Evolutionary conservation across 2,113 vertebrate genomes (phyloP), one percentile per base, ranked within the genome.

Genomic region (Trinectes maculatus): DNA sequence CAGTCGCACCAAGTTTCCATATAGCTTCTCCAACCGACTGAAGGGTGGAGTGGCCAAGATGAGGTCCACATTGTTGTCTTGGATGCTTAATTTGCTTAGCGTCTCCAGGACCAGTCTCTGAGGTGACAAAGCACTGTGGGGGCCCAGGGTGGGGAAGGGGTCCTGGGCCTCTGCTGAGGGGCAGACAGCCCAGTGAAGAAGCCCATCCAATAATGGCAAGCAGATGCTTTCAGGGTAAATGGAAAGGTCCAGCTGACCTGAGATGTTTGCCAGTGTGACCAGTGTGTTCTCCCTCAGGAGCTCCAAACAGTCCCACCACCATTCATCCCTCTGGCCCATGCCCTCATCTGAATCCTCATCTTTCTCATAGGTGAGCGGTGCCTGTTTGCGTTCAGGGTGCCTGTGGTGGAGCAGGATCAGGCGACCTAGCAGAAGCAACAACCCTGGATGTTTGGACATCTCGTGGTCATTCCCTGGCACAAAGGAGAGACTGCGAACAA

Each of bases 221-320:
- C 98, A 99, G 90, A 99, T 98, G 91, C 96, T 98, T 91, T 99
- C 98, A 0, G 96, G 93, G 91, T 98, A 99, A 2, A 96, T 85
- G 37, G 98, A 99, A 69, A 99, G 95, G 92, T 99, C 96, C 81
- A 99, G 92, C 84, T 99, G 96, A 75, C 98, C 98, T 56, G 97
- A 98, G 93, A 99, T 97, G 88, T 99, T 99, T 67, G 98, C 96
- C 85, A 99, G 88, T 0, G 97, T 99, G 89, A 99, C 98, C 93
- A 99, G 85, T 1, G 96, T 96, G 80, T 99, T 99, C 88, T 99
- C 98, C 69, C 97, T 94, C 79, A 99, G 94, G 85, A 96, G 93
- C 89, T 96, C 96, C 93, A 99, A 91, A 92, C 96, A 98, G 94
- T 99, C 98, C 97, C 97, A 99, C 97, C 96, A 99, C 98, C 98